Conservation (phyloP, 1,140 invertebrate genomes). For the Myzus persicae region DNA sequence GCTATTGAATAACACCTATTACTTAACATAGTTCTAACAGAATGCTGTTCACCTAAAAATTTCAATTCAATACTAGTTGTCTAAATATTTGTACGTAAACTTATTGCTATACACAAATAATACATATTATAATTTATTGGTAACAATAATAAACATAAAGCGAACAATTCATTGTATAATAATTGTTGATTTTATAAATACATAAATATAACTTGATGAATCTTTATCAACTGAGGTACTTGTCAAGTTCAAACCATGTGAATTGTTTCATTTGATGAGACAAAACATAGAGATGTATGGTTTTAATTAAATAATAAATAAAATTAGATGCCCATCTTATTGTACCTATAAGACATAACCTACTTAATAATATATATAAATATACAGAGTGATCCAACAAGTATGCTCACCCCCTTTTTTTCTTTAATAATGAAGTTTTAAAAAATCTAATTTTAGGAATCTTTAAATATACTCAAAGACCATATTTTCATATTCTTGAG, state of each 20-base stretch:
- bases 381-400: too few species aligned
- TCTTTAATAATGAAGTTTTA: too few species aligned
- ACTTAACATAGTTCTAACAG: background rate
- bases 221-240: background rate
- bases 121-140: background rate
- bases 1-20: background rate
- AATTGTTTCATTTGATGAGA: background rate
- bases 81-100: background rate
- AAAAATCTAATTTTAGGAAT: too few species aligned
- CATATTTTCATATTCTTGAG: too few species aligned
- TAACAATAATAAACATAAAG: conserved; percentile 28
- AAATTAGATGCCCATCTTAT: background rate
- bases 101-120: background rate
- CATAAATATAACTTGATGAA: conserved; percentile 44
- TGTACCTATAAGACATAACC: background rate
- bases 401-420: too few species aligned
- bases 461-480: too few species aligned
- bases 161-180: background rate
- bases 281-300: background rate
- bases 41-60: background rate
- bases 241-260: background rate
- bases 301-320: background rate
- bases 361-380: background rate
- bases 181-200: background rate
- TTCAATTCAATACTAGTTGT: background rate